Evolutionary conservation across 2,113 vertebrate species (phyloP).

Genomic region (Proterorhinus semilunaris): DNA sequence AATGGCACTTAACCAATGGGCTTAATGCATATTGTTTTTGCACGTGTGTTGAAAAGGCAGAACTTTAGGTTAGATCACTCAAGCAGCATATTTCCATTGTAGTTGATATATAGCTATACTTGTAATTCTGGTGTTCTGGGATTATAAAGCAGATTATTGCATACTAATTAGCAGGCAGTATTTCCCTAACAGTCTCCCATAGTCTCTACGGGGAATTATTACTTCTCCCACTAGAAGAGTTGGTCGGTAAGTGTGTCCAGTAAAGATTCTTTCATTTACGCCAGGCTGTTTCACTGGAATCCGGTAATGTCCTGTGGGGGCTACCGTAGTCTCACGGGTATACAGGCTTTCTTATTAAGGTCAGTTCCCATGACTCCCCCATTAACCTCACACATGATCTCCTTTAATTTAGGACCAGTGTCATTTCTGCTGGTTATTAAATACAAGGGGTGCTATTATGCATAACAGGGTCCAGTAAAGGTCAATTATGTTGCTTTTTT

Average conservation of each 20-base stretch:
- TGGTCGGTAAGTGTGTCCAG: slow-evolving; percentile 31
- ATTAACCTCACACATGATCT: slow-evolving; percentile 19
- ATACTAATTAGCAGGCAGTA: slow-evolving; percentile 62
- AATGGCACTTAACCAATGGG: too few species aligned
- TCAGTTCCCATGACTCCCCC: slow-evolving; percentile 46
- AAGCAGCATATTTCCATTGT: neutral
- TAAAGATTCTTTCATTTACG: slow-evolving; percentile 44
- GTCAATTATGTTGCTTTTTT: neutral
- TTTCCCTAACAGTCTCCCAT: slow-evolving; percentile 45
- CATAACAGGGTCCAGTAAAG: neutral
- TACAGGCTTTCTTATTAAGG: slow-evolving; percentile 37
- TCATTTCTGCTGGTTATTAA: slow-evolving; percentile 12
- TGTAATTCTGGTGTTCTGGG: slow-evolving; percentile 17
- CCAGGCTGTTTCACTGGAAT: slow-evolving; percentile 34
- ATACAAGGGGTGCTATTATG: neutral
- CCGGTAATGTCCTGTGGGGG: slow-evolving; percentile 30
- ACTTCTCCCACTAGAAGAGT: slow-evolving; percentile 43
- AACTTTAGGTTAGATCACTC: neutral
- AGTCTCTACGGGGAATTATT: slow-evolving; percentile 56
- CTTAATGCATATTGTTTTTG: too few species aligned
- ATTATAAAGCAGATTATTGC: slow-evolving; percentile 28
- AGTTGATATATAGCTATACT: neutral
- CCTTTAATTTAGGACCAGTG: slow-evolving; percentile 35
- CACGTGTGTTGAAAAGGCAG: too few species aligned
- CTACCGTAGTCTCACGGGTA: slow-evolving; percentile 37